phyloP scores from a whole-genome alignment of 1,140 invertebrate genomes.

The Tetragnatha versicolor region DNA sequence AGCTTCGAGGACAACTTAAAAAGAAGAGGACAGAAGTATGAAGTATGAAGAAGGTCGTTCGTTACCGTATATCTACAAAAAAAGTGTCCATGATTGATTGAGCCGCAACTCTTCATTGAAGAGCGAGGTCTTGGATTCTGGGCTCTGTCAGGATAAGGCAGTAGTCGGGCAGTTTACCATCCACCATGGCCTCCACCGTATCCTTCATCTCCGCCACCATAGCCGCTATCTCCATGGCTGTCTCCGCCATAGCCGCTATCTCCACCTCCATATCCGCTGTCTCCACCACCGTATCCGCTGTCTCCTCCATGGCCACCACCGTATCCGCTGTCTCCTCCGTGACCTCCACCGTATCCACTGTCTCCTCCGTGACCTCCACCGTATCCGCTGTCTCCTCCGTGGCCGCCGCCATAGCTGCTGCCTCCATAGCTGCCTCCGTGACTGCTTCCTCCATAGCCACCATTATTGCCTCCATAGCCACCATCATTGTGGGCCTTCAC shows the following conservation, averaged over 20 bases:
- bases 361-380: constrained; percentile 4
- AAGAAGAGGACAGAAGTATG: background rate
- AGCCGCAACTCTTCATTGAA: background rate
- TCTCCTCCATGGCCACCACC: constrained; percentile 15
- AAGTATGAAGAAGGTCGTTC: constrained; percentile 3
- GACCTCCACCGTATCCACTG: background rate
- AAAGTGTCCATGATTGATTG: constrained; percentile 29
- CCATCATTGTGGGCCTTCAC: constrained; percentile 46
- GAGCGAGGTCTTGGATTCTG: constrained; percentile 7
- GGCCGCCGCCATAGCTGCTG: background rate
- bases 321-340: background rate
- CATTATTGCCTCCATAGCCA: constrained; percentile 19
- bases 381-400: background rate
- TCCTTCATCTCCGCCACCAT: constrained; percentile 8
- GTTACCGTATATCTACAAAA: constrained; percentile 47
- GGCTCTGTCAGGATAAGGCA: background rate
- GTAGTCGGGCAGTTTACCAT: constrained; percentile 25
- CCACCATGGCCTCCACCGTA: constrained; percentile 40
- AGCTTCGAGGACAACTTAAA: constrained; percentile 1
- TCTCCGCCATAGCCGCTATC: background rate
- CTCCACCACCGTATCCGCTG: constrained; percentile 6
- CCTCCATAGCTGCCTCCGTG: background rate
- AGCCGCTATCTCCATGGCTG: background rate
- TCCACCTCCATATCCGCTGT: background rate
- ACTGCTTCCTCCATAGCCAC: constrained; percentile 1